Evolutionary conservation across 2,113 vertebrate species (phyloP), one percentile per base, ranked within the genome.

Genomic region (Struthidea cinerea): DNA sequence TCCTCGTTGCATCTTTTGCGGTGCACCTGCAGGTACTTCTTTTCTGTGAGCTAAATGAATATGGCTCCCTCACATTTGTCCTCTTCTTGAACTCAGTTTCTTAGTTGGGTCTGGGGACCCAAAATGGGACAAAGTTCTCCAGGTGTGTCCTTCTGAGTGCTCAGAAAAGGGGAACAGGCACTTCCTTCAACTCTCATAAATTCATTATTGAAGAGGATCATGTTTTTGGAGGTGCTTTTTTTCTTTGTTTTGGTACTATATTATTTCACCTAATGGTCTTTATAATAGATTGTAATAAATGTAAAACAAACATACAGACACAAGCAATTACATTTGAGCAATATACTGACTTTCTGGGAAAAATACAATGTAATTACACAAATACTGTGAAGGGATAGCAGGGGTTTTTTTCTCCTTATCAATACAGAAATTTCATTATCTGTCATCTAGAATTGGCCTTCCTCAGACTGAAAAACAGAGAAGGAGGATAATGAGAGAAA

Each of bases 161-260:
- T 91, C 41, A 16, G 35, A 32, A 68, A 23, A 42, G 5, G 32
- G 23, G 10, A 83, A 37, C 3, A 52, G 32, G 14, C 19, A 5
- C 15, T 75, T 74, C 16, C 41, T 55, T 52, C 41, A 32, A 10
- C 16, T 14, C 22, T n/a, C 23, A 17, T 2, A 20, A 64, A 4
- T 28, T 73, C 0, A 2, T 49, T 46, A 21, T 28, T 59, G 30
- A 17, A 70, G 33, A 37, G 10, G 41, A 41, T 28, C 2, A 16
- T 15, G 4, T 0, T 32, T 71, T 81, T 60, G 35, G 10, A 79
- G 8, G 7, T 35, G 10, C 6, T 0, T 37, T 24, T 24, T 32
- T n/a, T 13, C 1, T 11, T 9, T 11, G 49, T 42, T 55, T 16
- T 49, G 24, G 11, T 9, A 7, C 6, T 39, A 0, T 47, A 22